Percentiles rank a stretch among this genome's conserved stretches.
Evolutionary conservation across 2,888 invertebrate genomes (phyloP).

Genomic region (Harpalus rufipes): DNA sequence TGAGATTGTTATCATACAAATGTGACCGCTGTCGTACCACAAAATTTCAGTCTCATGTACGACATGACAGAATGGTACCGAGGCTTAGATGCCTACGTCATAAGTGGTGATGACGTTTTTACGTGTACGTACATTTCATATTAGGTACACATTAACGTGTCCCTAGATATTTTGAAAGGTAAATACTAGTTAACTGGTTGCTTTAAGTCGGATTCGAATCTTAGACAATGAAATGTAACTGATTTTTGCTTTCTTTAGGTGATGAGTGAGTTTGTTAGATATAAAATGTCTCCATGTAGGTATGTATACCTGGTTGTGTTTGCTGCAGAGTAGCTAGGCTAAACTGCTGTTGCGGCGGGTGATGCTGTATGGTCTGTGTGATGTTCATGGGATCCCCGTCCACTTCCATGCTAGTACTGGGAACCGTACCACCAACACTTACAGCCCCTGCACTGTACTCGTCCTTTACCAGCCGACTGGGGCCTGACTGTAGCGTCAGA

Average conservation of each 20-base stretch:
- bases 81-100: too few relatives aligned
- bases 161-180: too few relatives aligned
- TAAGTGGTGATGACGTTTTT: too few relatives aligned
- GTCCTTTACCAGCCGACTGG: conserved; percentile 93
- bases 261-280: conserved; percentile 2
- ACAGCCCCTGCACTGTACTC: conserved; percentile 91
- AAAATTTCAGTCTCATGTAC: too few relatives aligned
- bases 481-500: conserved; percentile 89
- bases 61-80: too few relatives aligned
- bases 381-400: conserved; percentile 79
- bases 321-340: conserved; percentile 77
- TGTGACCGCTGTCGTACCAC: too few relatives aligned
- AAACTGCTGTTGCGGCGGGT: conserved; percentile 83
- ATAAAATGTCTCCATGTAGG: neutral
- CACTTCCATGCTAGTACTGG: conserved; percentile 79
- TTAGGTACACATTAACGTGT: too few relatives aligned
- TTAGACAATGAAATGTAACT: too few relatives aligned
- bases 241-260: neutral
- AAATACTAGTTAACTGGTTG: too few relatives aligned
- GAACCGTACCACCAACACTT: conserved; percentile 78
- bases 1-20: too few relatives aligned
- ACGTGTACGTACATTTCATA: too few relatives aligned
- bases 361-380: conserved; percentile 84
- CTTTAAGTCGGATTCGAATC: too few relatives aligned
- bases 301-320: conserved; percentile 73